Percentiles rank a stretch among this genome's conserved stretches.
Conservation (phyloP, 64 coral and sea anemone genomes). For the Cladopsammia gracilis region DNA sequence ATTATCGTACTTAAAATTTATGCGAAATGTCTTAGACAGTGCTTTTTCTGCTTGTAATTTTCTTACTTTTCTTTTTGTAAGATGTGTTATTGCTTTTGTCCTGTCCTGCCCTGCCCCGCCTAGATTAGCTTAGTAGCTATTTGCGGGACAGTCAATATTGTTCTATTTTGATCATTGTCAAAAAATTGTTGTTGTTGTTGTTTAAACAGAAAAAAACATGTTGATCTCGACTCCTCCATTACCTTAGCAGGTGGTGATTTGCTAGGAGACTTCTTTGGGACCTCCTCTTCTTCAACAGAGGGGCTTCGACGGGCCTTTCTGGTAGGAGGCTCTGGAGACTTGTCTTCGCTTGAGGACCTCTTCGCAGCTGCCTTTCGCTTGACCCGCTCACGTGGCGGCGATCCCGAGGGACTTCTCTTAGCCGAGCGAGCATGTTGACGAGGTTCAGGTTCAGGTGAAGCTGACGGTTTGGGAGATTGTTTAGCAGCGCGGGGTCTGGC, state of each 20-base stretch:
- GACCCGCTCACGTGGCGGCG: constrained; percentile 46
- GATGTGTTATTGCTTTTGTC: too few species aligned
- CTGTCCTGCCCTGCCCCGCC: too few species aligned
- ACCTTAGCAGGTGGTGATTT: constrained; percentile 20
- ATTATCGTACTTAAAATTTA: too few species aligned
- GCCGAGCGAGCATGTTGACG: neutral
- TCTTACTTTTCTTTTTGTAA: too few species aligned
- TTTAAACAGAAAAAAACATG: too few species aligned
- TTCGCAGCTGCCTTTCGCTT: constrained; percentile 39
- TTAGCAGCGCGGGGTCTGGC: constrained; percentile 45
- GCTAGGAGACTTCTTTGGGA: constrained; percentile 17
- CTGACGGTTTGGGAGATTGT: constrained; percentile 24
- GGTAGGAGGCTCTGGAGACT: constrained; percentile 42
- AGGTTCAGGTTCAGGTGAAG: constrained; percentile 49
- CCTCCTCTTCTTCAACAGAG: constrained; percentile 55
- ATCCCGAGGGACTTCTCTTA: constrained; percentile 63
- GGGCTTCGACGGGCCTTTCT: constrained; percentile 43
- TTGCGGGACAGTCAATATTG: too few species aligned
- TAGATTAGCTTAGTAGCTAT: too few species aligned
- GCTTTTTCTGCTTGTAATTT: too few species aligned
- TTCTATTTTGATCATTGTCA: too few species aligned
- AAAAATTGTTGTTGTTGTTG: too few species aligned
- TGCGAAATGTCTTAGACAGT: too few species aligned
- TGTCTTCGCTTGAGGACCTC: constrained; percentile 59
- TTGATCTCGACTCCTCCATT: neutral